Evolutionary conservation across 2,888 invertebrate species (phyloP), one percentile per base, ranked within the genome.

Genomic region (Atherix ibis): DNA sequence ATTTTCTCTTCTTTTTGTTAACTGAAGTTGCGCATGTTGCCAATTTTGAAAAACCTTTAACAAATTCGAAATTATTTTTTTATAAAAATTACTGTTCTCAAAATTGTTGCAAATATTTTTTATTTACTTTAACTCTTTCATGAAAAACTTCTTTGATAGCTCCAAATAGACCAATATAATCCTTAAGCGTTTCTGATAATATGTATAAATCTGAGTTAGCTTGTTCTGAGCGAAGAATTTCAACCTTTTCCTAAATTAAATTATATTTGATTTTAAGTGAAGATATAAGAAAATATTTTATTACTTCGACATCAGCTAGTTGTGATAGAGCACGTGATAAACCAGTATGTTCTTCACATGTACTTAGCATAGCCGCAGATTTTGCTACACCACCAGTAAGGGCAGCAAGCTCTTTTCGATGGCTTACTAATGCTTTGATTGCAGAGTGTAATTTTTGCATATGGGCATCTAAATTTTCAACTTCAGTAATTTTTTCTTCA

Each of bases 1-100:
- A 48, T 78, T 78, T 58, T 99, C 97, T 36, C 95, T 73, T 52
- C 95, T 83, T 56, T 91, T 91, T 13, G 82, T 88, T 42, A 99
- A 63, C 64, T 83, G 88, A 65, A 87, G 78, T 59, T 95, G 91
- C 18, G 95, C 87, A 56, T 92, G 89, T 56, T 98, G 94, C 91
- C 97, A 97, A 52, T 82, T 84, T 63, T 97, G 95, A 64, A 92
- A 95, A 12, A 85, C 78, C 68, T 87, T 75, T 3, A n/a, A n/a
- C n/a, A n/a, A n/a, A 75, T 75, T 34, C 31, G 50, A 12, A 10
- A 27, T 26, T 12, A 32, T 3, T 4, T 4, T 24, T 17, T n/a
- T 17, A 17, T 27, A 12, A 9, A 14, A 26, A 16, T 32, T 32
- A 6, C 9, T 13, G 18, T 18, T 12, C 12, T 27, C 16, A 14